Percentiles rank a stretch among this genome's conserved stretches.
Conservation (phyloP, 2,888 invertebrate genomes). For the Temnothorax ravouxi region DNA sequence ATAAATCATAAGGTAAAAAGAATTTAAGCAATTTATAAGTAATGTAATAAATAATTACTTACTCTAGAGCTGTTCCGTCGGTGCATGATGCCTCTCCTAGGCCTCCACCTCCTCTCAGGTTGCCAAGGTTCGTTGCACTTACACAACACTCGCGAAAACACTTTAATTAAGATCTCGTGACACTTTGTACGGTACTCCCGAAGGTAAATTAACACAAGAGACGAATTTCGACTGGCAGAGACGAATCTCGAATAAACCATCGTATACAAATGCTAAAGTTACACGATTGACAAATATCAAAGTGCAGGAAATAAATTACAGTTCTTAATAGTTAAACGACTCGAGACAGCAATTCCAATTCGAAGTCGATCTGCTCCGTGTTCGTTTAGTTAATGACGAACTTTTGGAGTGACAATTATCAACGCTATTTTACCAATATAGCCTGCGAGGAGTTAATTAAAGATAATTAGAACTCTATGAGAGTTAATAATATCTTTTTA, state of each 20-base stretch:
- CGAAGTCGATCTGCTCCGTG: background rate
- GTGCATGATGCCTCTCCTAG: background rate
- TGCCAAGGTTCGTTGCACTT: background rate
- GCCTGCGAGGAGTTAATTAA: background rate
- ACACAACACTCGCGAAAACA: slow-evolving; percentile 11
- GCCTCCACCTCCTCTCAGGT: background rate
- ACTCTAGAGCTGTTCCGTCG: background rate
- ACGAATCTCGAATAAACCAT: background rate
- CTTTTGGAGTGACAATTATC: background rate
- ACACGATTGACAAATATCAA: background rate
- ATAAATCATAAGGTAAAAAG: background rate
- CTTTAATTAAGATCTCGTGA: slow-evolving; percentile 20
- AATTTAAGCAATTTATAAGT: background rate
- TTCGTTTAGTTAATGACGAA: background rate
- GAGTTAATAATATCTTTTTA: background rate
- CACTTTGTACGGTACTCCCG: slow-evolving; percentile 3
- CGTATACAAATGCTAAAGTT: background rate
- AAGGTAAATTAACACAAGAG: slow-evolving; percentile 12
- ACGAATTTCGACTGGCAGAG: background rate
- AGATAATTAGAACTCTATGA: background rate
- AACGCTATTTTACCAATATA: background rate
- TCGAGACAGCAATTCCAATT: background rate
- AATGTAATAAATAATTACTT: background rate
- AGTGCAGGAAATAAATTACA: background rate
- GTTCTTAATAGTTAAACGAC: background rate